phyloP scores from a whole-genome alignment of 2,888 invertebrate species.

The Phaedon cochleariae region DNA sequence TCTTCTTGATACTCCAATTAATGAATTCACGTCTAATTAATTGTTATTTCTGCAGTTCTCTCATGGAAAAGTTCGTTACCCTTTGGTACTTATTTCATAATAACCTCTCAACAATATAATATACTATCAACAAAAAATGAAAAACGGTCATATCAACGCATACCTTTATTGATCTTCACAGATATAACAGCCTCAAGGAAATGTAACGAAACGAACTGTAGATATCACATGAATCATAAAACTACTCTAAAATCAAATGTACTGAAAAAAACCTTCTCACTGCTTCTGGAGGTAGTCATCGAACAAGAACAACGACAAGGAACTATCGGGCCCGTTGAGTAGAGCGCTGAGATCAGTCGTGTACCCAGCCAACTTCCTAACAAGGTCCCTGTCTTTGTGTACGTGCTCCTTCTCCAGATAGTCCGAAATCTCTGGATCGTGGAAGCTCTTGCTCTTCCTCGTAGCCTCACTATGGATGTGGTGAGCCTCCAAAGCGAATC shows the following conservation, averaged over 20 bases:
- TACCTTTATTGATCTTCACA: slow-evolving; percentile 12
- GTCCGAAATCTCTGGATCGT: slow-evolving; percentile 78
- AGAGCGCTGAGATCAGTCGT: slow-evolving; percentile 75
- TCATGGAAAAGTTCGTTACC: too few species aligned
- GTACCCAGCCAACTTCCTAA: slow-evolving; percentile 78
- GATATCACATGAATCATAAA: too few species aligned
- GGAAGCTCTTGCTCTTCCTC: slow-evolving; percentile 65
- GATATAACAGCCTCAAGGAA: slow-evolving; percentile 5
- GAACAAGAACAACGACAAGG: slow-evolving; percentile 76
- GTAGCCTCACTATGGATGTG: slow-evolving; percentile 73
- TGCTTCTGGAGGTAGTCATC: slow-evolving; percentile 70
- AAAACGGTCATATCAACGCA: background rate
- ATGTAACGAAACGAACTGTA: slow-evolving; percentile 12
- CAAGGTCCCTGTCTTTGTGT: slow-evolving; percentile 71
- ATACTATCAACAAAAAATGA: background rate
- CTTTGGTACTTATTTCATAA: too few species aligned
- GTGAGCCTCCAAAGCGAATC: slow-evolving; percentile 73
- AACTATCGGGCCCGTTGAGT: slow-evolving; percentile 68
- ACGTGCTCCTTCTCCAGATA: slow-evolving; percentile 82
- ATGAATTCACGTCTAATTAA: too few species aligned
- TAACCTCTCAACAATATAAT: background rate
- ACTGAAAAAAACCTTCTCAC: slow-evolving; percentile 25
- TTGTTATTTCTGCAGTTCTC: too few species aligned
- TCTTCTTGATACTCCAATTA: too few species aligned
- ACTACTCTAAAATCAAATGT: too few species aligned